Evolutionary conservation across 2,888 invertebrate genomes (phyloP).

Genomic region (Drepanosiphum platanoidis): DNA sequence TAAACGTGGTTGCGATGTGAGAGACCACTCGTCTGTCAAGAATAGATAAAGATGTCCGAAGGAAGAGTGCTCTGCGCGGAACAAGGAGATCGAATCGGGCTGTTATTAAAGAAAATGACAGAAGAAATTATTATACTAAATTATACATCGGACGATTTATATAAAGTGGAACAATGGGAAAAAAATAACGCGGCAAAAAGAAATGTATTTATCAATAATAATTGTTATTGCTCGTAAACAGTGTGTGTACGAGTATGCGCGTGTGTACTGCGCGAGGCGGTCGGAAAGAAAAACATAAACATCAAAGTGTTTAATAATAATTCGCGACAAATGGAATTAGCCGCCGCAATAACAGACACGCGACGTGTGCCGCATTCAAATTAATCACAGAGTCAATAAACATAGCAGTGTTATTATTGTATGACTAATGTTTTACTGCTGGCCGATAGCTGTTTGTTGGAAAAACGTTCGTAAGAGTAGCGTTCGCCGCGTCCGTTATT

Average conservation of each 20-base stretch:
- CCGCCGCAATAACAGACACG: neutral
- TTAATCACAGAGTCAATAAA: neutral
- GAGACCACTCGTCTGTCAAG: neutral
- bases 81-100: constrained; percentile 7
- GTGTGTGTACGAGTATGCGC: neutral
- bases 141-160: neutral
- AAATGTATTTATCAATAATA: neutral
- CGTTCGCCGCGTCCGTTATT: too few relatives aligned
- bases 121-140: constrained; percentile 14
- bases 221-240: neutral
- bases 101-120: neutral
- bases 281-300: neutral
- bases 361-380: neutral
- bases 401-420: neutral
- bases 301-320: neutral
- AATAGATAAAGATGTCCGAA: neutral
- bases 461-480: too few relatives aligned
- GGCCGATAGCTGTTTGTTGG: too few relatives aligned
- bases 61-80: constrained; percentile 14
- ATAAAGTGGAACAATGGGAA: neutral
- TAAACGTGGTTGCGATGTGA: constrained; percentile 19
- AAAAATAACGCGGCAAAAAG: neutral
- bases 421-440: neutral
- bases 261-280: neutral
- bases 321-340: neutral